phyloP scores from a whole-genome alignment of 2,113 vertebrate genomes.

The Synodontis membranacea region DNA sequence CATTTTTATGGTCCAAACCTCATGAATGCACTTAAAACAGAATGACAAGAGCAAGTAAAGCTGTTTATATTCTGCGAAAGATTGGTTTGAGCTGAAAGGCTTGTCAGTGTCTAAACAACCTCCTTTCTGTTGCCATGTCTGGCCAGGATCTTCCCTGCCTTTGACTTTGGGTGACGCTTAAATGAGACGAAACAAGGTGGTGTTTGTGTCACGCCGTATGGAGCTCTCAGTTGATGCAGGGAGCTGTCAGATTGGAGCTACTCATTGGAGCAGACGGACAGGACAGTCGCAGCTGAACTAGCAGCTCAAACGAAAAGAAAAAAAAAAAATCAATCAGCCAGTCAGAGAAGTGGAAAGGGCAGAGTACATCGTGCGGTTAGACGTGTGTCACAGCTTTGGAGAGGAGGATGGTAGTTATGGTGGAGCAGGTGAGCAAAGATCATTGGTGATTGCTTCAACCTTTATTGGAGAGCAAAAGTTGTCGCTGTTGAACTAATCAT shows the following conservation, averaged over 20 bases:
- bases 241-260: conserved; percentile 29
- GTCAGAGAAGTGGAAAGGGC: conserved; percentile 16
- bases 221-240: conserved; percentile 1
- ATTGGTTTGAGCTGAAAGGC: neutral
- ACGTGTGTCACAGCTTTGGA: neutral
- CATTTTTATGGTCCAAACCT: conserved; percentile 2
- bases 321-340: conserved; percentile 15
- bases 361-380: neutral
- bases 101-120: conserved; percentile 2
- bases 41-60: neutral
- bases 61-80: neutral
- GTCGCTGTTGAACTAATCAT: too few species aligned
- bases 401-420: neutral
- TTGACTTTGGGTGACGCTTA: neutral
- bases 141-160: neutral
- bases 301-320: neutral
- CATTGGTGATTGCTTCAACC: neutral
- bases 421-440: neutral
- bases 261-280: conserved; percentile 31
- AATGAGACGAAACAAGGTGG: neutral
- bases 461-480: neutral
- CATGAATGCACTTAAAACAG: conserved; percentile 4
- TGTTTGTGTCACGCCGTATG: conserved; percentile 29
- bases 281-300: conserved; percentile 13
- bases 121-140: neutral